A percentile compares a stretch with the other conserved stretches of the same genome.
Conservation (phyloP, 2,888 invertebrate genomes). For the Cepaea hortensis region DNA sequence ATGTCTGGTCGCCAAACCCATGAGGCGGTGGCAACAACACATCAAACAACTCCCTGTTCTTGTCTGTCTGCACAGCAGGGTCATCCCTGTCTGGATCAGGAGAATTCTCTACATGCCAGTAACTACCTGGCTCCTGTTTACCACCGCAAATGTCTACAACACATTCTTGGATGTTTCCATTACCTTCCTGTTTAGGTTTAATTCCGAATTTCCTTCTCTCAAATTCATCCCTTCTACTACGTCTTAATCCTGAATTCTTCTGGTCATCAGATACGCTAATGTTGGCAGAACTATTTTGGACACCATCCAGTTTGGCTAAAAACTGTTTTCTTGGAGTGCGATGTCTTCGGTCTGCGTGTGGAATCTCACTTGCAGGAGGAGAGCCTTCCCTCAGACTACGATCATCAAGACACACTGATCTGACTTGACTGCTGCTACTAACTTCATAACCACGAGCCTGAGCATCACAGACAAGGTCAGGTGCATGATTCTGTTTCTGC, state of each 20-base stretch:
- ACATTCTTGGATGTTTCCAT: background rate
- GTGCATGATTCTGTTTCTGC: background rate
- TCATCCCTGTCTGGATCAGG: constrained; percentile 9
- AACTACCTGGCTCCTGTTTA: background rate
- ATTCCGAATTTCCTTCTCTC: background rate
- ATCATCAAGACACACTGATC: constrained; percentile 21
- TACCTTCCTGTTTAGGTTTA: background rate
- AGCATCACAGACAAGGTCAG: background rate
- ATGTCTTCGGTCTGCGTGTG: constrained; percentile 62
- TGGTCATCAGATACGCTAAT: constrained; percentile 40
- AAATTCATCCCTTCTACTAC: constrained; percentile 45
- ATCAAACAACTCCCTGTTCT: constrained; percentile 47
- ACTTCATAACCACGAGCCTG: background rate
- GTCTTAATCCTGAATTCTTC: background rate
- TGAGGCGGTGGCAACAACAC: constrained; percentile 49
- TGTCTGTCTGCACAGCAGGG: constrained; percentile 1
- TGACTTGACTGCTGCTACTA: background rate
- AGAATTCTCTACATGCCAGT: background rate
- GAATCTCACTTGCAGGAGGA: constrained; percentile 69
- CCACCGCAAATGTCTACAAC: background rate
- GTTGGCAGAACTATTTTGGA: constrained; percentile 57
- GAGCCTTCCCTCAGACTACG: constrained; percentile 60
- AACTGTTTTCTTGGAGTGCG: constrained; percentile 60
- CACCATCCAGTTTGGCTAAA: constrained; percentile 63
- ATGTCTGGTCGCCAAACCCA: constrained; percentile 51